A percentile compares a stretch with the other conserved stretches of the same genome.
Evolutionary conservation across 2,888 invertebrate species (phyloP).

Genomic region (Synanthedon andrenaeformis): DNA sequence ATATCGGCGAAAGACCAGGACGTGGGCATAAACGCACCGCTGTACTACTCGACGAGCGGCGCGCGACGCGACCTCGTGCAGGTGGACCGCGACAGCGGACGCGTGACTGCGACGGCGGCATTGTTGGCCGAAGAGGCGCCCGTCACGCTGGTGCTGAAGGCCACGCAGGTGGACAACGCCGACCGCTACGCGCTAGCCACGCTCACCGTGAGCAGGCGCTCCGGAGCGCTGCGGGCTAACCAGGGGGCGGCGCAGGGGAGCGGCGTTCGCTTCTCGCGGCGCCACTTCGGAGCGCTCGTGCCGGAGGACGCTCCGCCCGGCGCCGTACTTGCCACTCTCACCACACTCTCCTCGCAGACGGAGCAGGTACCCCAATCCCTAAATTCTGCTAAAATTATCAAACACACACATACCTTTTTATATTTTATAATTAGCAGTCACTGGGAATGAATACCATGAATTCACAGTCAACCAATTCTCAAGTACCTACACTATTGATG

Average conservation of each 20-base stretch:
- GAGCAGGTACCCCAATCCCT: not conserved
- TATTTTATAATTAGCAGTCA: not conserved
- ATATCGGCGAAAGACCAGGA: slow-evolving; percentile 87
- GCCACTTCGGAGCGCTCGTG: slow-evolving; percentile 76
- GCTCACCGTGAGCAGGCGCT: slow-evolving; percentile 65
- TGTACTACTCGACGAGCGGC: slow-evolving; percentile 77
- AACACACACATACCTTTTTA: not conserved
- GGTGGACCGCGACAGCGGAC: slow-evolving; percentile 75
- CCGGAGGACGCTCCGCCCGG: slow-evolving; percentile 83
- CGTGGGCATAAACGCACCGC: slow-evolving; percentile 79
- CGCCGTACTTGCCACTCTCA: slow-evolving; percentile 77
- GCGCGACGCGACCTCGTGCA: slow-evolving; percentile 72
- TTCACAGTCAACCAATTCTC: too few relatives aligned
- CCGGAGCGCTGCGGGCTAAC: slow-evolving; percentile 23
- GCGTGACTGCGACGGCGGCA: slow-evolving; percentile 68
- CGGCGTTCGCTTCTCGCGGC: slow-evolving; percentile 78
- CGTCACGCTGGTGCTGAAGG: slow-evolving; percentile 71
- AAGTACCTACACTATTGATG: too few relatives aligned
- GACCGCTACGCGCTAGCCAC: slow-evolving; percentile 91
- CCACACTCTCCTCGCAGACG: slow-evolving; percentile 68
- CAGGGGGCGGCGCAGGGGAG: slow-evolving; percentile 73
- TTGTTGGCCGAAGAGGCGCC: slow-evolving; percentile 76
- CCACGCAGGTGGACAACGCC: slow-evolving; percentile 85
- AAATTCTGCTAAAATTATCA: not conserved
- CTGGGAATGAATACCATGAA: not conserved